These are phyloP conservation scores for Eristalis arbustorum DNA, from an alignment of 2,888 invertebrate genomes.

Conservation along the genomic window DNA sequence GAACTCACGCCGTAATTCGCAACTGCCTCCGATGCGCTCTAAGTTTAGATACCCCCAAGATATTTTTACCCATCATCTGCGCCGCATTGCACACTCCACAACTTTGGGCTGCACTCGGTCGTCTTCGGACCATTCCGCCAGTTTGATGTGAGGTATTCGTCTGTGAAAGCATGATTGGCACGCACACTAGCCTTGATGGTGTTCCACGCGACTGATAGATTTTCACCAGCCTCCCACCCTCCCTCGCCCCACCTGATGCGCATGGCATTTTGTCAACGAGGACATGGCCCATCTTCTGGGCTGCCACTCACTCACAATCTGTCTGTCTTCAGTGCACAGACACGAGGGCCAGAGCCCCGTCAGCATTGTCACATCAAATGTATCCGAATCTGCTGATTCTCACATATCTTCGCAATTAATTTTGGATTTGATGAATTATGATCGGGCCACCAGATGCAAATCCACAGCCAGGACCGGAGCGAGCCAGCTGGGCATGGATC, in stretches of 20 bases:
- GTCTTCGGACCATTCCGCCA: not conserved
- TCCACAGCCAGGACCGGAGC: not conserved
- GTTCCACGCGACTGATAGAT: conserved; percentile 46
- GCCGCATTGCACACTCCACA: conserved; percentile 15
- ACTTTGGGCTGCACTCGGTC: not conserved
- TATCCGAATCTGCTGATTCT: conserved; percentile 45
- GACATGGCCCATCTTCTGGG: conserved; percentile 38
- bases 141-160: conserved; percentile 47
- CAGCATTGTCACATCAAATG: conserved; percentile 17
- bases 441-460: conserved; percentile 36
- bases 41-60: conserved; percentile 43
- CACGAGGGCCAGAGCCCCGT: not conserved
- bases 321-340: no score
- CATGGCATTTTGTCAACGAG: conserved; percentile 61
- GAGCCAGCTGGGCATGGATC: not conserved
- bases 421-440: conserved; percentile 65
- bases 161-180: conserved; percentile 42
- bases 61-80: conserved; percentile 65
- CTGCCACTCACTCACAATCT: not conserved
- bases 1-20: conserved; percentile 13
- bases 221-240: conserved; percentile 26
- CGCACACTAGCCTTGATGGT: conserved; percentile 54
- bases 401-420: conserved; percentile 63
- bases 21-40: conserved; percentile 27
- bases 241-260: not conserved